Base-by-base conservation (phyloP, 2,797 vertebrate species). In the Echiichthys vipera region DNA sequence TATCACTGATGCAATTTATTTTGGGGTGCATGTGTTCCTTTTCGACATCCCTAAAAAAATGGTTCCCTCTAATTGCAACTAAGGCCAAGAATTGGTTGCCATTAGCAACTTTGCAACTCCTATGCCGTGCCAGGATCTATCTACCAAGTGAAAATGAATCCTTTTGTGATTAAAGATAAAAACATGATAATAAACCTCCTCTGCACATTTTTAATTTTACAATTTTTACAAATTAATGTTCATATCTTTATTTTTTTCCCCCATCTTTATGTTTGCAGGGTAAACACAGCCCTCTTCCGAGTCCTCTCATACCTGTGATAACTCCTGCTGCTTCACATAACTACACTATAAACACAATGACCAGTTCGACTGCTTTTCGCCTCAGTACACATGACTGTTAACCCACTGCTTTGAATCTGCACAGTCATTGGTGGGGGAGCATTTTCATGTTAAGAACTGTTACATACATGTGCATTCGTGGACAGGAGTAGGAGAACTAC, bases 291-390 rank as follows among this genome's bases (percentile, higher is more conserved):
- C 11, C 59, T 24, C 12, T 1, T 30, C 27, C 36, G 39, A 55
- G 25, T 46, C 17, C 1, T 63, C n/a, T 42, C 1, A n/a, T 9
- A 47, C 13, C 30, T 18, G 15, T n/a, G n/a, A 37, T 5, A 55
- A 40, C 3, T 14, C 53, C 32, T 71, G 11, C 61, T 22, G n/a
- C 55, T 47, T 61, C 34, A 7, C 7, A 58, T 61, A 32, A 61
- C 46, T 36, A 13, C n/a, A 32, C 11, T 3, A 47, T 17, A 22
- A 64, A 73, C 55, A 74, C 0, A 12, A 25, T 0, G 0, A 83
- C 84, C 71, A 30, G 79, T 79, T 55, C 1, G 13, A 68, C 74
- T 9, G 17, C 72, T 79, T 70, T 78, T 56, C 32, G 20, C n/a
- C 18, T 62, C 58, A 37, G 7, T 7, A 5, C 1, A 0, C 9